Percentiles rank a stretch among this genome's conserved stretches.
phyloP scores from a whole-genome alignment of 1,140 invertebrate genomes.

The Pollicipes pollicipes region DNA sequence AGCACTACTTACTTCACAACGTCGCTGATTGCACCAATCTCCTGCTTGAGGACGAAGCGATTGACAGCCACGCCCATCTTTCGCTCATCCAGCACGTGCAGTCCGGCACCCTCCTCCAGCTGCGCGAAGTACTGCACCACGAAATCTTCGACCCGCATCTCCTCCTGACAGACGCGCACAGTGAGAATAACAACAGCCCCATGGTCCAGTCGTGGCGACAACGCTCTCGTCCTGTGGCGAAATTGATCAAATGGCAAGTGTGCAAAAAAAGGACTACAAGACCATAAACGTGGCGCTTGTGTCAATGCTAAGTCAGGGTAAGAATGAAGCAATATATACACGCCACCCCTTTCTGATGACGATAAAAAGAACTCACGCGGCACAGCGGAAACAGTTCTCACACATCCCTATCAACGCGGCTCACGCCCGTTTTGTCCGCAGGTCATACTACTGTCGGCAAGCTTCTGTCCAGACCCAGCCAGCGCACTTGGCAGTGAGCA shows the following conservation, averaged over 20 bases:
- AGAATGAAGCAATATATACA: too few relatives aligned
- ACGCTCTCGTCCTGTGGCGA: too few relatives aligned
- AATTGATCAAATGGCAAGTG: too few relatives aligned
- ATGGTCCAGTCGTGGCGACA: too few relatives aligned
- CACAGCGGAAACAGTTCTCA: too few relatives aligned
- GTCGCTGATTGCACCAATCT: neutral
- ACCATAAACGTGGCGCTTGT: too few relatives aligned
- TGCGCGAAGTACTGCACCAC: constrained; percentile 39
- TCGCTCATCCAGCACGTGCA: neutral
- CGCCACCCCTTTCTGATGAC: too few relatives aligned
- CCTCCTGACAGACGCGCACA: constrained; percentile 13
- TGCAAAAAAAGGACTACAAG: too few relatives aligned
- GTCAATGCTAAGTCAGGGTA: too few relatives aligned
- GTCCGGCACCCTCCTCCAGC: constrained; percentile 19
- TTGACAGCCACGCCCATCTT: neutral
- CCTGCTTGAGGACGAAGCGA: neutral
- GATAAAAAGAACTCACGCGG: too few relatives aligned
- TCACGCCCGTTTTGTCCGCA: neutral
- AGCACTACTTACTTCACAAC: neutral
- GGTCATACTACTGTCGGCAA: constrained; percentile 11
- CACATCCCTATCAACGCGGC: neutral
- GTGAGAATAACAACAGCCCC: too few relatives aligned
- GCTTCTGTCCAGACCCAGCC: constrained; percentile 12
- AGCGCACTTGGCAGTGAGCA: constrained; percentile 10
- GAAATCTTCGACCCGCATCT: constrained; percentile 40